These are phyloP conservation scores for Mizuhopecten yessoensis DNA, from an alignment of 1,140 invertebrate genomes.

Conservation along the genomic window DNA sequence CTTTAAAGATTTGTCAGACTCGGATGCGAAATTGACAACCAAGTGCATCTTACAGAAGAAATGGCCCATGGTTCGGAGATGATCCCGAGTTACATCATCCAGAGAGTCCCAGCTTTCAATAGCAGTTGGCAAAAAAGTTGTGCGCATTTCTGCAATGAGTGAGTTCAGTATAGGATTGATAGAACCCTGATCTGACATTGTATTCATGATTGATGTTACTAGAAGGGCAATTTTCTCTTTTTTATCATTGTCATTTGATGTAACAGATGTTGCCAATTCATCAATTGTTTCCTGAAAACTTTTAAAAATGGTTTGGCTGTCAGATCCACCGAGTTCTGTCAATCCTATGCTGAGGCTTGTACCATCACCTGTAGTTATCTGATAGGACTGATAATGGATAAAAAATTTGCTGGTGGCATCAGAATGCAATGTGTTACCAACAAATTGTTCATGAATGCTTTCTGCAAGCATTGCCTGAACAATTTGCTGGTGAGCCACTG, in stretches of 20 bases:
- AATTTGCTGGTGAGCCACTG: constrained; percentile 52
- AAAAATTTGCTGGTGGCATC: constrained; percentile 55
- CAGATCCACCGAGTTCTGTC: not conserved
- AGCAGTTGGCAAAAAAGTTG: constrained; percentile 42
- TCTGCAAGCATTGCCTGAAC: constrained; percentile 42
- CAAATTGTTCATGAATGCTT: not conserved
- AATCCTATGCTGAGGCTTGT: not conserved
- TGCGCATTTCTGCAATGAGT: not conserved
- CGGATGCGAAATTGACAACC: constrained; percentile 58
- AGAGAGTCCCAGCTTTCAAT: constrained; percentile 47
- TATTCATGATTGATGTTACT: constrained; percentile 43
- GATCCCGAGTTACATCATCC: not conserved
- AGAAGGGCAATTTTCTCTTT: not conserved
- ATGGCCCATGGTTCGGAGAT: not conserved
- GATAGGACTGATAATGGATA: constrained; percentile 48
- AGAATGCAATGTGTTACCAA: constrained; percentile 42
- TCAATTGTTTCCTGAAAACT: not conserved
- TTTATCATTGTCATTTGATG: not conserved
- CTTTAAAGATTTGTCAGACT: constrained; percentile 56
- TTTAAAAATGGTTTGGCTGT: not conserved
- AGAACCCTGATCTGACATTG: constrained; percentile 61
- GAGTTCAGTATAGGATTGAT: constrained; percentile 51
- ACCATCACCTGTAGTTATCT: constrained; percentile 42
- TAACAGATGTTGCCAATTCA: not conserved
- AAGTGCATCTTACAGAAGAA: constrained; percentile 62